Base-by-base conservation (phyloP, 2,113 vertebrate species). In the Eolophus roseicapilla region DNA sequence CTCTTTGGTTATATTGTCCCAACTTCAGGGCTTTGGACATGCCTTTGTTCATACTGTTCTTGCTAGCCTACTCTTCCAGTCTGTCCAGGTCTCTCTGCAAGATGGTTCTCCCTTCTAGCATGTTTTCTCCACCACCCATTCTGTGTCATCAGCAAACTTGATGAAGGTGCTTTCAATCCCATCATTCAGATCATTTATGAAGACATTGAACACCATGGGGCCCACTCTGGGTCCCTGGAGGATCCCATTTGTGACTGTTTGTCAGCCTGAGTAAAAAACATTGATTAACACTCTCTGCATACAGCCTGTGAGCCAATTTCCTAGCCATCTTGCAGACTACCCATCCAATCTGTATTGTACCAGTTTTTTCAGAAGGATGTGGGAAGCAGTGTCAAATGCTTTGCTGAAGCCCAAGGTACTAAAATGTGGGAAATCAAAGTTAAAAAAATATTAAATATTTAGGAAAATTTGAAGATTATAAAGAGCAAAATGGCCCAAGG, bases 21-120 rank as follows among this genome's bases (percentile, higher is more conserved):
- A 37, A 8, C 6, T 46, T 10, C 33, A 41, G 33, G 39, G 50
- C 44, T 44, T n/a, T 41, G 15, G 31, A 82, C 9, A 60, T 59
- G n/a, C 7, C 27, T 59, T 63, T 44, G 14, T 27, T 49, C 73
- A 74, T 52, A 27, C 14, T 43, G n/a, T 41, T 67, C 85, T 78
- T 15, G 31, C 39, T 49, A 57, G 35, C 9, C 21, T 13, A 53
- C 17, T 41, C 57, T 49, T 81, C 20, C 14, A 68, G 16, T 9
- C 43, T 46, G 37, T 19, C 8, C 37, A 25, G 4, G 10, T 44
- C 17, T 78, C 31, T 67, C 6, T 75, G 44, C 43, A 43, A 75
- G 13, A 21, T 10, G 9, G 7, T 17, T 70, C 20, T 81, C 25
- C 3, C 1, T 63, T 73, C 28, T 68, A 12, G 13, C 0, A 0